phyloP scores from a whole-genome alignment of 2,888 invertebrate genomes.

The Acanthopleura granulata region DNA sequence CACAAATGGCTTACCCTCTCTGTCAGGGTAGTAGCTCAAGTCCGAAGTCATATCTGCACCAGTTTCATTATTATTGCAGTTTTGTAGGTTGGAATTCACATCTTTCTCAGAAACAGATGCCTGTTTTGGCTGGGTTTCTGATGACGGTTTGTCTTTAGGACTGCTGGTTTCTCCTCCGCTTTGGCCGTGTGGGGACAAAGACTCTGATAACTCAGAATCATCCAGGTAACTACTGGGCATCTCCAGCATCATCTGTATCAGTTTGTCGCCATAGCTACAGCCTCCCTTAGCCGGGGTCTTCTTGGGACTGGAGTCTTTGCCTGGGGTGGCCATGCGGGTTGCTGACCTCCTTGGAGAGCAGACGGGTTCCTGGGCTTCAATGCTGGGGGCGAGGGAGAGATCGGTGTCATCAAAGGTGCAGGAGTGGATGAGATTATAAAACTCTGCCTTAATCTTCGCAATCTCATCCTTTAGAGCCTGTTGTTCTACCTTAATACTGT shows the following conservation, averaged over 20 bases:
- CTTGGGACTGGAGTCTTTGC: background rate
- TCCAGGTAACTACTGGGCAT: constrained; percentile 19
- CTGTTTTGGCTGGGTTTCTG: background rate
- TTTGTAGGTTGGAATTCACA: background rate
- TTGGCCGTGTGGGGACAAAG: background rate
- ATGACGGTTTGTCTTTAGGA: background rate
- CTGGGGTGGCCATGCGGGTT: too few relatives aligned
- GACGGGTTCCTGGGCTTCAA: background rate
- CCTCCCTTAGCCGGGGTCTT: background rate
- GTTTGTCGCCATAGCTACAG: constrained; percentile 16
- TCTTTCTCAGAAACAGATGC: background rate
- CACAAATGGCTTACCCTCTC: background rate
- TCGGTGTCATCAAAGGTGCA: constrained; percentile 40
- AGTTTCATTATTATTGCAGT: background rate
- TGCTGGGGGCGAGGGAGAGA: background rate
- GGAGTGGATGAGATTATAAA: constrained; percentile 47
- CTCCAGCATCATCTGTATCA: constrained; percentile 21
- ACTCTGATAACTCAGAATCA: constrained; percentile 14
- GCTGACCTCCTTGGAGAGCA: background rate
- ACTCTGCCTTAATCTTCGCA: constrained; percentile 48
- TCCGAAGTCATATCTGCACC: background rate
- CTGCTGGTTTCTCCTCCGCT: background rate
- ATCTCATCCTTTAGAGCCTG: constrained; percentile 48
- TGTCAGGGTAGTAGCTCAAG: background rate
- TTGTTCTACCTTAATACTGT: constrained; percentile 46